Evolutionary conservation across 2,113 vertebrate species (phyloP), one percentile per base, ranked within the genome.

Genomic region (Alaudala cheleensis): DNA sequence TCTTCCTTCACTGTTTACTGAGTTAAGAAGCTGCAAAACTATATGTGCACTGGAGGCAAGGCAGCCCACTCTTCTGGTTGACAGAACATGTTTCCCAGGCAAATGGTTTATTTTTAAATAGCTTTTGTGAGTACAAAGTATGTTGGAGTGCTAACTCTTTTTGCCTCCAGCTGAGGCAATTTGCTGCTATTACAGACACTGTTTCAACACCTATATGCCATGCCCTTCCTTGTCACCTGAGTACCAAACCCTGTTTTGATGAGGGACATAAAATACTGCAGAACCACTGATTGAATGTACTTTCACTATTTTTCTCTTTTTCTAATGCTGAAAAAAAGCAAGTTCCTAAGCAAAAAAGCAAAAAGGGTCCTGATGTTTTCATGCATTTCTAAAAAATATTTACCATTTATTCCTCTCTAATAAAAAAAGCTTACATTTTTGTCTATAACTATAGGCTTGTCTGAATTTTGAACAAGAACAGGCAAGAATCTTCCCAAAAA

Each of bases 401-500:
- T 84, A 31, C 10, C 49, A 88, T 54, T 79, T 91, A 40, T 86
- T 78, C 34, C 45, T 57, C 37, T 70, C 73, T 76, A 79, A 69
- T 90, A 18, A 91, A 88, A 88, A 95, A 94, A n/a, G 57, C 40
- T 64, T 67, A 33, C n/a, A 56, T 78, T 94, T 92, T 93, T 65
- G 42, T 29, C 34, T 76, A 6, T 34, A 95, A 88, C 72, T 89
- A 96, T 21, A 91, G 23, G 21, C 60, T 92, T 31, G 84, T 78
- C 64, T 44, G 45, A 84, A 76, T 64, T 93, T 42, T 94, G 31
- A 86, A 95, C 77, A 96, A 88, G 74, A 95, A 86, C 19, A 86
- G 61, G 76, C 92, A 69, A 92, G 61, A 67, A 91, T 60, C 25
- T 90, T 93, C n/a, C 14, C 25, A 8, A 17, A 24, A 58, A 87